Conservation (phyloP, 92 coral and sea anemone species). For the Zoanthus gigantus region DNA sequence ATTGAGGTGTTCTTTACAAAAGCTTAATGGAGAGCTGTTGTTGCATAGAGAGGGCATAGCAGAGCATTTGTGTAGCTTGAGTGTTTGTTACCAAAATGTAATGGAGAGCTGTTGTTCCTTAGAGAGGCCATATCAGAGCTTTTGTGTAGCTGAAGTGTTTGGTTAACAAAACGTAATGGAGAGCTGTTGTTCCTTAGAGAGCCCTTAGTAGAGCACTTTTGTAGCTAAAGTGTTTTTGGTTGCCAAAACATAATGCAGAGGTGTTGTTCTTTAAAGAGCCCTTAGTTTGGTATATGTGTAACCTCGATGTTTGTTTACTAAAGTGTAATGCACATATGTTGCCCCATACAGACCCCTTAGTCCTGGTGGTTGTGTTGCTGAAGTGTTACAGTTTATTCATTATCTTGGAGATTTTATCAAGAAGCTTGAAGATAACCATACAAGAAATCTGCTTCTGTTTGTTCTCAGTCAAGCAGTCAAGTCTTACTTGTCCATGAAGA, state of each 20-base stretch:
- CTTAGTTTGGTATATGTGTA: not conserved
- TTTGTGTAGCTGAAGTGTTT: no score
- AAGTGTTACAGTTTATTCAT: constrained; percentile 9
- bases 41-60: not conserved
- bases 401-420: not conserved
- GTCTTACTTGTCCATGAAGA: constrained; percentile 50
- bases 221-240: no score
- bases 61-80: no score
- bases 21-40: no score
- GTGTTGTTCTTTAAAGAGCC: not conserved
- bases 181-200: not conserved
- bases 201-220: not conserved
- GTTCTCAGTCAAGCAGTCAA: constrained; percentile 78
- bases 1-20: no score
- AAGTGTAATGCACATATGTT: not conserved
- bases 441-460: constrained; percentile 38
- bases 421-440: not conserved
- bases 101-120: not conserved
- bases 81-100: no score
- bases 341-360: constrained; percentile 19
- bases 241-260: no score
- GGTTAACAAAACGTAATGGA: no score
- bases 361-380: constrained; percentile 2
- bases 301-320: not conserved
- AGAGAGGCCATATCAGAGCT: not conserved